Conservation (phyloP, 2,888 invertebrate species). For the Corbicula japonica region DNA sequence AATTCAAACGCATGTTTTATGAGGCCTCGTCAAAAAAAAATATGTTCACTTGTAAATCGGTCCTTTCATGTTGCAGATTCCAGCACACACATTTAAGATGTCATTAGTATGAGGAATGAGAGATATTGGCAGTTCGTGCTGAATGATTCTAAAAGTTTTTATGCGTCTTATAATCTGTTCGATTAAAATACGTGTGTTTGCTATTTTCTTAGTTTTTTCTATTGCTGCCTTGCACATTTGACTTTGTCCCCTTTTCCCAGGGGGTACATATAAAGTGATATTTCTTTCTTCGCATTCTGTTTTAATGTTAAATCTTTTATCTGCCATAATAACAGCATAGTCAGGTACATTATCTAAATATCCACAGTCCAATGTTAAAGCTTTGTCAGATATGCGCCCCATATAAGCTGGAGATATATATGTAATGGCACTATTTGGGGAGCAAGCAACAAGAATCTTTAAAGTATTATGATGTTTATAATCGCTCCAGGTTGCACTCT, state of each 20-base stretch:
- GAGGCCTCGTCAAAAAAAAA: no score
- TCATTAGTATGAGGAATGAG: slow-evolving; percentile 57
- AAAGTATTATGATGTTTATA: slow-evolving; percentile 68
- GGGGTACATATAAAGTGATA: slow-evolving; percentile 48
- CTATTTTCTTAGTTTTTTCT: slow-evolving; percentile 57
- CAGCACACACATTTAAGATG: slow-evolving; percentile 58
- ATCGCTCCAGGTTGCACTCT: slow-evolving; percentile 49
- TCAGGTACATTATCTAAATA: slow-evolving; percentile 51
- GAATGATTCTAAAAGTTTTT: slow-evolving; percentile 60
- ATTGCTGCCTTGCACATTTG: slow-evolving; percentile 50
- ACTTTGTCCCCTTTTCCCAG: slow-evolving; percentile 48
- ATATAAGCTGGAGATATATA: slow-evolving; percentile 46
- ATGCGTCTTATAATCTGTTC: slow-evolving; percentile 63
- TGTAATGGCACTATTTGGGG: slow-evolving; percentile 61
- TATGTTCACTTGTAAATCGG: slow-evolving; percentile 6
- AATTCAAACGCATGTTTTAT: no score
- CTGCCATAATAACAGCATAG: slow-evolving; percentile 57
- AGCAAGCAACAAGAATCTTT: slow-evolving; percentile 55
- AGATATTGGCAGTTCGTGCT: slow-evolving; percentile 49
- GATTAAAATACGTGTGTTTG: slow-evolving; percentile 63
- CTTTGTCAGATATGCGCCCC: slow-evolving; percentile 57
- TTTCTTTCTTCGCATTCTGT: slow-evolving; percentile 40
- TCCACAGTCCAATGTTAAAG: slow-evolving; percentile 45
- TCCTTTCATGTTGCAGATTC: slow-evolving; percentile 50
- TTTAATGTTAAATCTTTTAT: slow-evolving; percentile 62